A percentile compares a stretch with the other conserved stretches of the same genome.
Conservation (phyloP, 1,140 invertebrate species). For the Antheraea pernyi region DNA sequence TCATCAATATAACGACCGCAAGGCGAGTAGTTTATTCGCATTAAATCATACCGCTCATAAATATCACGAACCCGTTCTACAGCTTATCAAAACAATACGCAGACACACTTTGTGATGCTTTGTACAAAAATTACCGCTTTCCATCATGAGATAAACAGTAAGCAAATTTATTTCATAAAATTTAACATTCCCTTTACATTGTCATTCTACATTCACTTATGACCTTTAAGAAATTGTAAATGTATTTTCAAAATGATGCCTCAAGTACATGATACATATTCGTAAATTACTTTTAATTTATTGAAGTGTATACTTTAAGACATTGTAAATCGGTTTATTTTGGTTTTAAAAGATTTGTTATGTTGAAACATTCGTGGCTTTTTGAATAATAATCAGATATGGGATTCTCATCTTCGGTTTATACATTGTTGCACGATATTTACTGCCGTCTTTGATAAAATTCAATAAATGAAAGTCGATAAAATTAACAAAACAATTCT, state of each 20-base stretch:
- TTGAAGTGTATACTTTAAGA: constrained; percentile 76
- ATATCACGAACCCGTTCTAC: constrained; percentile 77
- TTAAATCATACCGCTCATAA: constrained; percentile 79
- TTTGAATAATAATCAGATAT: constrained; percentile 31
- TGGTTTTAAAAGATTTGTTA: constrained; percentile 56
- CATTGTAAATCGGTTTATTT: constrained; percentile 73
- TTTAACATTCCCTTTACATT: constrained; percentile 54
- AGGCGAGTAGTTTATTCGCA: constrained; percentile 77
- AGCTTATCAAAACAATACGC: constrained; percentile 80
- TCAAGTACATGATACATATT: constrained; percentile 78
- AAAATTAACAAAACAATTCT: too few relatives aligned
- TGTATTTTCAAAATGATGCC: constrained; percentile 77
- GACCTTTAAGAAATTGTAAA: constrained; percentile 39
- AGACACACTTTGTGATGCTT: constrained; percentile 67
- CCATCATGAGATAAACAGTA: constrained; percentile 19
- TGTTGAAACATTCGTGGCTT: constrained; percentile 51
- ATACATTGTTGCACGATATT: neutral
- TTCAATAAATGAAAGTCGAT: too few relatives aligned
- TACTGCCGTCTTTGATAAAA: too few relatives aligned
- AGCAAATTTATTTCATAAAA: constrained; percentile 42
- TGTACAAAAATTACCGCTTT: constrained; percentile 2
- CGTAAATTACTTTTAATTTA: constrained; percentile 77
- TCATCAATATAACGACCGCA: constrained; percentile 73
- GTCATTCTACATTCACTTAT: constrained; percentile 34
- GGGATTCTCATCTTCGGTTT: constrained; percentile 20